A percentile compares a stretch with the other conserved stretches of the same genome.
phyloP scores from a whole-genome alignment of 2,113 vertebrate species.

The Stegostoma tigrinum region DNA sequence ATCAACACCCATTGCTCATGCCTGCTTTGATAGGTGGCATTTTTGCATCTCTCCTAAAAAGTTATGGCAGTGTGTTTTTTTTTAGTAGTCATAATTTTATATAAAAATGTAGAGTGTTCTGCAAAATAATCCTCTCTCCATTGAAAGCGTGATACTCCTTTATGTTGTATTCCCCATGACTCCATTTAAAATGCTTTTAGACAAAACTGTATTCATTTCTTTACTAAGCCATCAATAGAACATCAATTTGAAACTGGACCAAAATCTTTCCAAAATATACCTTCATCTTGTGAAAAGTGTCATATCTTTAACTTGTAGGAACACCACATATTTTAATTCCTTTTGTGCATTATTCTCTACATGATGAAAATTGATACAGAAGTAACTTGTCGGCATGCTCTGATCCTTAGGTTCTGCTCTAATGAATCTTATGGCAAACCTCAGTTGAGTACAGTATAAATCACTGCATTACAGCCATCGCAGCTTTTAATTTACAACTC shows the following conservation, averaged over 20 bases:
- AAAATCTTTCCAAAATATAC: not conserved
- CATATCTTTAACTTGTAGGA: not conserved
- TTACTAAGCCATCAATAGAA: not conserved
- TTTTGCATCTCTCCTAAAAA: no score
- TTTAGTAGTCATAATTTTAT: no score
- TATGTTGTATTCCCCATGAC: not conserved
- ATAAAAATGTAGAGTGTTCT: no score
- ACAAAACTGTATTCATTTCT: not conserved
- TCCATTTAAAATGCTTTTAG: not conserved
- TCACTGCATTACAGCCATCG: constrained; percentile 34
- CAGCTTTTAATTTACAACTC: constrained; percentile 37
- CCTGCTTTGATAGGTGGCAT: no score
- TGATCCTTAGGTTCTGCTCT: constrained; percentile 14
- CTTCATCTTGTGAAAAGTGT: not conserved
- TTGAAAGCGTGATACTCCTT: not conserved
- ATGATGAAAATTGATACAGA: not conserved
- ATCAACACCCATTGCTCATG: no score
- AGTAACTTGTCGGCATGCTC: not conserved
- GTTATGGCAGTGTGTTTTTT: no score
- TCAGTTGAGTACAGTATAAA: constrained; percentile 28
- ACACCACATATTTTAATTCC: not conserved
- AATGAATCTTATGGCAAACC: constrained; percentile 30
- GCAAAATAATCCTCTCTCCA: not conserved
- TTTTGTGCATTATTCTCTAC: not conserved
- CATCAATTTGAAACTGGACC: not conserved